Conservation (phyloP, 2,888 invertebrate genomes). For the Platypus cylindrus region DNA sequence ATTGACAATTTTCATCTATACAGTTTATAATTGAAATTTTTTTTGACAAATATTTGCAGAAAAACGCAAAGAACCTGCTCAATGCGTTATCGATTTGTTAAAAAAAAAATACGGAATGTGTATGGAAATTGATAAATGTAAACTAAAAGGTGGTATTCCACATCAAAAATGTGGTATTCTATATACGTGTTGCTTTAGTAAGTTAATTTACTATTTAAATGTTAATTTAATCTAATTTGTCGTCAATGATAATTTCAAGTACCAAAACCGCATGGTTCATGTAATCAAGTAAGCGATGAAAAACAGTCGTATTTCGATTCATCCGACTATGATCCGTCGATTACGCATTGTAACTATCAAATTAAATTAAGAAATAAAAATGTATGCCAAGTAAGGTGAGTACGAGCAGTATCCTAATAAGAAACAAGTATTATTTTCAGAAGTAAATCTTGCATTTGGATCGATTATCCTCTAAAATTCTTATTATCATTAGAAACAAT, state of each 20-base stretch:
- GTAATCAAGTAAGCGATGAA: conserved; percentile 22
- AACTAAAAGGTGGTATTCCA: conserved; percentile 19
- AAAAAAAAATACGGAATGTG: too few species aligned
- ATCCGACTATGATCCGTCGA: conserved; percentile 32
- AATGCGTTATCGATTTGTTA: conserved; percentile 18
- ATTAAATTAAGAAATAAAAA: conserved; percentile 46
- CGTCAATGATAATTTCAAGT: not conserved
- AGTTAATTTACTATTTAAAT: conserved; percentile 12
- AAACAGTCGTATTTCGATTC: conserved; percentile 29
- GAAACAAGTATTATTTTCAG: not conserved
- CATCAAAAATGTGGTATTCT: conserved; percentile 20
- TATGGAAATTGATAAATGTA: conserved; percentile 17
- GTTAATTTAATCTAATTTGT: conserved; percentile 1
- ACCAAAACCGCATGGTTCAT: conserved; percentile 4
- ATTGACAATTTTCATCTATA: too few species aligned
- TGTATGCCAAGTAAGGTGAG: conserved; percentile 44
- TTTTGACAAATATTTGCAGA: too few species aligned
- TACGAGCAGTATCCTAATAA: not conserved
- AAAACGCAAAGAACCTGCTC: conserved; percentile 11
- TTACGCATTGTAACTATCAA: conserved; percentile 41
- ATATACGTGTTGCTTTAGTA: conserved; percentile 24
- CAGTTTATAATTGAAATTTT: too few species aligned
- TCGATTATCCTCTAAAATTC: too few species aligned
- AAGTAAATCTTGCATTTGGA: not conserved
- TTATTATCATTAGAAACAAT: too few species aligned